Conservation (phyloP, 2,113 vertebrate species). For the Mastomys coucha region DNA sequence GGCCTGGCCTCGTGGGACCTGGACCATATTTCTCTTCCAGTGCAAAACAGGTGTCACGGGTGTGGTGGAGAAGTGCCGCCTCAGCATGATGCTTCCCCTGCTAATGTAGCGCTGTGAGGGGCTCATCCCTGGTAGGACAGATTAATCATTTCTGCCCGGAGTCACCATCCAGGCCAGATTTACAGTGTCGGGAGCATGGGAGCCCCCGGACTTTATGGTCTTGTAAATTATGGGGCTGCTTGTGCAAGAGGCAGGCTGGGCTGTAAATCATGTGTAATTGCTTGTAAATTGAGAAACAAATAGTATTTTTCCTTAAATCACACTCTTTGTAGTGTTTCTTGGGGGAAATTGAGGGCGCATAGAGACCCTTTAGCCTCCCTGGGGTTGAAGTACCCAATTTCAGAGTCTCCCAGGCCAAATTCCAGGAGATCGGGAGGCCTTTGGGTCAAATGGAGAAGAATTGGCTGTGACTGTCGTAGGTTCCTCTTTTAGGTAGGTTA, state of each 20-base stretch:
- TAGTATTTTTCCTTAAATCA: conserved; percentile 88
- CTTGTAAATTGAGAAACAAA: conserved; percentile 90
- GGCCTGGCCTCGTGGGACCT: conserved; percentile 54
- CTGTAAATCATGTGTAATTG: conserved; percentile 89
- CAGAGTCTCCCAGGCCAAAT: conserved; percentile 4
- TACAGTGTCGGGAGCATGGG: conserved; percentile 80
- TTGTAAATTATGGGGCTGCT: conserved; percentile 89
- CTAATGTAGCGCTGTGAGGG: conserved; percentile 80
- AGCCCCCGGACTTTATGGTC: conserved; percentile 88
- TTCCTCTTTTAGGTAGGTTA: conserved; percentile 54
- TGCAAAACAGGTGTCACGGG: conserved; percentile 77
- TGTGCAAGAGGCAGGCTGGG: conserved; percentile 85
- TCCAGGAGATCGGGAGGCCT: conserved; percentile 48
- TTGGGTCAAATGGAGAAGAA: conserved; percentile 73
- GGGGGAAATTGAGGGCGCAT: conserved; percentile 59
- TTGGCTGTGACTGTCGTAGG: conserved; percentile 62
- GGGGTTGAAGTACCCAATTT: conserved; percentile 30
- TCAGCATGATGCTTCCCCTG: conserved; percentile 84
- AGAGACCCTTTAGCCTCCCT: conserved; percentile 65
- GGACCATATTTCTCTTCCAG: conserved; percentile 78
- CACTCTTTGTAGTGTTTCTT: conserved; percentile 80
- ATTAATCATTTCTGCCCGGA: conserved; percentile 86
- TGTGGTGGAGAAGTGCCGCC: conserved; percentile 80
- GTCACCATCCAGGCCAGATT: conserved; percentile 84
- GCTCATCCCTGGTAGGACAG: conserved; percentile 84